A percentile compares a stretch with the other conserved stretches of the same genome.
These are phyloP conservation scores for Steinernema hermaphroditum DNA, from an alignment of 2,888 invertebrate species.

Conservation along the genomic window DNA sequence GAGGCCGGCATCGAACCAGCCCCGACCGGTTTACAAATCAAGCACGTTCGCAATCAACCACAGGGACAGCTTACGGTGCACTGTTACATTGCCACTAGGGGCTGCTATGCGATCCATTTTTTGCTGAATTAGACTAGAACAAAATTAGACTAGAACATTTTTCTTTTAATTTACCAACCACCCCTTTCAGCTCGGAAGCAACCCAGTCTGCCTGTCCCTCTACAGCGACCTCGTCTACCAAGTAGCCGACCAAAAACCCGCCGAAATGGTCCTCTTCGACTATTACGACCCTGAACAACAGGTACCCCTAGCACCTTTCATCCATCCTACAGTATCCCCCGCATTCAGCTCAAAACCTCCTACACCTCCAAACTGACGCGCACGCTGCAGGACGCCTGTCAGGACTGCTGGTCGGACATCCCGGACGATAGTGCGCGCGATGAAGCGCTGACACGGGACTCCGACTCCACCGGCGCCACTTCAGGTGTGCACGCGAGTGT, in stretches of 20 bases:
- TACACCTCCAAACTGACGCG: constrained; percentile 55
- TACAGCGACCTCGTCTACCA: constrained; percentile 81
- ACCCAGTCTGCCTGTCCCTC: constrained; percentile 77
- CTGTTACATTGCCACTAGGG: no score
- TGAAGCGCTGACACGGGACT: constrained; percentile 3
- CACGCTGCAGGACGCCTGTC: constrained; percentile 56
- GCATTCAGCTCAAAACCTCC: constrained; percentile 55
- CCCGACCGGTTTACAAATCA: no score
- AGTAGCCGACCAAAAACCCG: constrained; percentile 83
- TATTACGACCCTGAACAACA: constrained; percentile 78
- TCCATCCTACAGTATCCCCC: neutral
- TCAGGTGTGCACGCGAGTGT: constrained; percentile 11
- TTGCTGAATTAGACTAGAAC: no score
- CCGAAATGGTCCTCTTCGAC: constrained; percentile 82
- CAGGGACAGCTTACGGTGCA: no score
- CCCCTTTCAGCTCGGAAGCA: constrained; percentile 55
- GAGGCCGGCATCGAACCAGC: no score
- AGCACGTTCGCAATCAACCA: no score
- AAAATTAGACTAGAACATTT: neutral
- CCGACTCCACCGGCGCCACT: constrained; percentile 16
- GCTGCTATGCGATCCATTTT: no score
- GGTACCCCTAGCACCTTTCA: constrained; percentile 39
- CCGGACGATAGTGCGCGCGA: constrained; percentile 24
- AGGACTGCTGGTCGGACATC: constrained; percentile 59
- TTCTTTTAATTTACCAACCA: constrained; percentile 2